Evolutionary conservation across 2,113 vertebrate species (phyloP).

Genomic region (Lagenorhynchus albirostris): DNA sequence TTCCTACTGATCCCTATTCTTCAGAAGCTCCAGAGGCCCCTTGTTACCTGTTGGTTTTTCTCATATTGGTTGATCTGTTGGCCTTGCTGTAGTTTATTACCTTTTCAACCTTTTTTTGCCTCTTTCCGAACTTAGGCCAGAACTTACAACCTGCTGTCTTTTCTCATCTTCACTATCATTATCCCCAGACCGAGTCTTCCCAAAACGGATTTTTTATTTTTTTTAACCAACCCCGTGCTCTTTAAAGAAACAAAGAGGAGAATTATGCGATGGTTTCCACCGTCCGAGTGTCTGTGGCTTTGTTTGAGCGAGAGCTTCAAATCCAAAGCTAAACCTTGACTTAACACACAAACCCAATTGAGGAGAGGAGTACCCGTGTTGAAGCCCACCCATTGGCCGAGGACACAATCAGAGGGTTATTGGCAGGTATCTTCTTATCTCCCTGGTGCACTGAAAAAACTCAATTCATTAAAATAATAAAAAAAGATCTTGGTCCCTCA

Average conservation of each 20-base stretch:
- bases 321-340: slow-evolving; percentile 63
- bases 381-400: slow-evolving; percentile 76
- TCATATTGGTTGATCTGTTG: slow-evolving; percentile 75
- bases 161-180: slow-evolving; percentile 73
- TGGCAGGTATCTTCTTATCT: slow-evolving; percentile 83
- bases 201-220: slow-evolving; percentile 69
- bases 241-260: slow-evolving; percentile 78
- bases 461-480: slow-evolving; percentile 85
- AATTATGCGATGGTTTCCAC: slow-evolving; percentile 67
- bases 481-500: slow-evolving; percentile 84
- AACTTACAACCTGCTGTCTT: slow-evolving; percentile 71
- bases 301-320: slow-evolving; percentile 75
- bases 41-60: slow-evolving; percentile 77
- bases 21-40: slow-evolving; percentile 80
- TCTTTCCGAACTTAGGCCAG: slow-evolving; percentile 77
- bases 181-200: slow-evolving; percentile 74
- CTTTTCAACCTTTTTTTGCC: slow-evolving; percentile 66
- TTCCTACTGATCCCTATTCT: slow-evolving; percentile 80
- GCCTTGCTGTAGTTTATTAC: slow-evolving; percentile 76
- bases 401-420: slow-evolving; percentile 79
- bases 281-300: slow-evolving; percentile 60
- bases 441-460: slow-evolving; percentile 81
- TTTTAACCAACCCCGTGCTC: slow-evolving; percentile 55
- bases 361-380: slow-evolving; percentile 63
- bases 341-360: slow-evolving; percentile 72